Evolutionary conservation across 2,888 invertebrate genomes (phyloP), one percentile per base, ranked within the genome.

Genomic region (Pristionchus fissidentatus): DNA sequence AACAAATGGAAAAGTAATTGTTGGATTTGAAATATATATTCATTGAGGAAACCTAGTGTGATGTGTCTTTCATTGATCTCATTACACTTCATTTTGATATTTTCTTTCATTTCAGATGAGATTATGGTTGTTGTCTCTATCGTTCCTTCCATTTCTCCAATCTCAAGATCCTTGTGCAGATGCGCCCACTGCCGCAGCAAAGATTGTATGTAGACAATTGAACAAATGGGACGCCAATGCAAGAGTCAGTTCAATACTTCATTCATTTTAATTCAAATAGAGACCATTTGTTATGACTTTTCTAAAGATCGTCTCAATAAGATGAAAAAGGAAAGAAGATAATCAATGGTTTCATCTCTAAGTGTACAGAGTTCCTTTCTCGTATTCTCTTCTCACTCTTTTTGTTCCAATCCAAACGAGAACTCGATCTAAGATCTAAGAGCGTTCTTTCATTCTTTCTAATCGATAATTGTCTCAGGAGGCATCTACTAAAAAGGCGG

Each of bases 171-270:
- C 87, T 35, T 91, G 91, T 85, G 88, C 88, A 0, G 79, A 70
- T 29, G 91, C 91, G 7, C 91, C 91, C 2, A 89, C 87, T 1
- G 84, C 85, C 73, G 86, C 90, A 29, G 85, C 89, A 13, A 89
- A 88, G 83, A 90, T 89, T 26, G 84, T 91, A 57, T 91, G 91
- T 84, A 85, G 86, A 62, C 91, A 91, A 83, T 86, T 91, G 55
- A 88, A 90, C 84, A 87, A 86, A 84, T 91, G 91, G 91, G 91
- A 91, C 85, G 85, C 84, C 29, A 89, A 87, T 62, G 89, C 91
- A 7, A 83, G 91, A 85, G 90, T 89, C 19, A 62, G 88, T 88
- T 84, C 38, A 32, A 15, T 55, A 3, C 29, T 41, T 60, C 8
- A 15, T 35, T 41, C n/a, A 1, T 19, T 19, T n/a, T 77, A 13